Evolutionary conservation across 2,888 invertebrate species (phyloP).

Genomic region (Lycia hirtaria): DNA sequence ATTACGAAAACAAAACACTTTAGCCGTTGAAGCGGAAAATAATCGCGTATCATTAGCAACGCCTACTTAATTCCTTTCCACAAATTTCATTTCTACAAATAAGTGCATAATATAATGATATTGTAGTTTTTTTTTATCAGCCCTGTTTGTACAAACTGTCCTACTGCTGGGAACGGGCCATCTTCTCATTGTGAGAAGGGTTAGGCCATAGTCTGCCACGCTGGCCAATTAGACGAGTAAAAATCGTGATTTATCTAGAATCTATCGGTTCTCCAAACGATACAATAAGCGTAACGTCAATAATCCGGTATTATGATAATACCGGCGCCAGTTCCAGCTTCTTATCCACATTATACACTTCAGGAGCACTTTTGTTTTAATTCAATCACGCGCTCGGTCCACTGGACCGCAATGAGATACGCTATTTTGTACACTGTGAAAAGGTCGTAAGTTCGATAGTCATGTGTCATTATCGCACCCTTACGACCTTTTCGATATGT

Average conservation of each 20-base stretch:
- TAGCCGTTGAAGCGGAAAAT: neutral
- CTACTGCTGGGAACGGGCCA: no score
- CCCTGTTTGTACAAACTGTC: no score
- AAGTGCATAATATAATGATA: neutral
- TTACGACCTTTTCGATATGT: neutral
- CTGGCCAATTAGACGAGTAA: no score
- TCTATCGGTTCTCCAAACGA: neutral
- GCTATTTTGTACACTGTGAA: neutral
- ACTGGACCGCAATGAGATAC: neutral
- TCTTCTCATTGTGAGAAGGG: no score
- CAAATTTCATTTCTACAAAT: neutral
- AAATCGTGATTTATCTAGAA: neutral
- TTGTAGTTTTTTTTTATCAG: neutral
- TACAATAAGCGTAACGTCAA: neutral
- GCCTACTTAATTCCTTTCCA: neutral
- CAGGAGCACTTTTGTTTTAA: slow-evolving; percentile 4
- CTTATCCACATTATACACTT: slow-evolving; percentile 6
- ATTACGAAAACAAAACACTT: neutral
- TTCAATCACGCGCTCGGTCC: neutral
- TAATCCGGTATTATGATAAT: neutral
- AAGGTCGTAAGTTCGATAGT: neutral
- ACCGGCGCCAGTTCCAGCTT: slow-evolving; percentile 1
- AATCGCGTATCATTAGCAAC: neutral
- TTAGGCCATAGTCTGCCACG: no score
- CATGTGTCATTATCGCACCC: neutral